These are phyloP conservation scores for Phania funesta DNA, from an alignment of 2,888 invertebrate species.

Conservation along the genomic window DNA sequence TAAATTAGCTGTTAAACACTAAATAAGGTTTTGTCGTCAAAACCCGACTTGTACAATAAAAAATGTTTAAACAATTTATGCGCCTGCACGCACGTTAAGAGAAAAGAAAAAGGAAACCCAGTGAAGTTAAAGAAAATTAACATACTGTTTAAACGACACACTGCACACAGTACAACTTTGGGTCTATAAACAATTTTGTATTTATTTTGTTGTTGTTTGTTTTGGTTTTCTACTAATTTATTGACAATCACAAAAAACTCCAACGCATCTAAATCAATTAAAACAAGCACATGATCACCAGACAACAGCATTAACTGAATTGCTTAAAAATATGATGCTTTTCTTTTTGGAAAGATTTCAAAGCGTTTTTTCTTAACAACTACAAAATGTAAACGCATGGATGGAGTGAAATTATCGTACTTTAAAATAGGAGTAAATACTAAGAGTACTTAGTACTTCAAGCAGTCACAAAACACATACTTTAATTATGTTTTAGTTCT, in stretches of 20 bases:
- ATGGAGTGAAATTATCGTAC: too few relatives aligned
- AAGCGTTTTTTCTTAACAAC: too few relatives aligned
- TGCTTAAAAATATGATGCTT: neutral
- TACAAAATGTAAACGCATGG: too few relatives aligned
- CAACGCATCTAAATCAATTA: constrained; percentile 51
- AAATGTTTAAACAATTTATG: constrained; percentile 53
- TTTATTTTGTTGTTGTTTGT: neutral
- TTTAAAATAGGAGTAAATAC: too few relatives aligned
- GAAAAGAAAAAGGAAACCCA: constrained; percentile 12
- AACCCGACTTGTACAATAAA: constrained; percentile 6
- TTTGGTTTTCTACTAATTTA: neutral
- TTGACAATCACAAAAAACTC: constrained; percentile 15
- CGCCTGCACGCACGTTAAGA: constrained; percentile 63
- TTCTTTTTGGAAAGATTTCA: neutral
- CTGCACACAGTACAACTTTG: neutral
- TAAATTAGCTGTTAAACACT: constrained; percentile 67
- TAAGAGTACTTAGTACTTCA: too few relatives aligned
- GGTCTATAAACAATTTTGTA: neutral
- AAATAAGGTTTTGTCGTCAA: constrained; percentile 58
- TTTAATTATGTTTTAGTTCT: too few relatives aligned
- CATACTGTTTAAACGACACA: constrained; percentile 17
- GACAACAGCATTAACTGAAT: constrained; percentile 13
- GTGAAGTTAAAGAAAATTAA: constrained; percentile 27
- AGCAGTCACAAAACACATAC: too few relatives aligned
- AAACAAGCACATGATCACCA: constrained; percentile 16